These are phyloP conservation scores for Dasyprocta punctata DNA, from an alignment of 2,113 vertebrate species.

Conservation along the genomic window DNA sequence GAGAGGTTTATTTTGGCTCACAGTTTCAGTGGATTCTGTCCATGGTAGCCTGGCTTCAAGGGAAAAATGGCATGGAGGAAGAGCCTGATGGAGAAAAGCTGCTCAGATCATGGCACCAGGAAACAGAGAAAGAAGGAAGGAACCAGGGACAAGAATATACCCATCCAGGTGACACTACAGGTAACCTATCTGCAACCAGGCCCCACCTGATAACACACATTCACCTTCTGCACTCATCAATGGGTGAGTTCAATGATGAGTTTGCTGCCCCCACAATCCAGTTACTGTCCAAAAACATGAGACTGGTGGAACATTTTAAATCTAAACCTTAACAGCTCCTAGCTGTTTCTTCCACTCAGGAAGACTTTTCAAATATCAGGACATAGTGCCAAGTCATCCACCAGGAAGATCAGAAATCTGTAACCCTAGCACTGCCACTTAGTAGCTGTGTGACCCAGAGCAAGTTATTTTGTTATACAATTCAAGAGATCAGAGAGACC, in stretches of 20 bases:
- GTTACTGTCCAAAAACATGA: not conserved
- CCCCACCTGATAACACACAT: not conserved
- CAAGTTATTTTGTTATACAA: not conserved
- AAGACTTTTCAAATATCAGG: not conserved
- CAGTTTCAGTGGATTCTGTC: not conserved
- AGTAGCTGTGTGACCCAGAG: not conserved
- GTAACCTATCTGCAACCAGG: not conserved
- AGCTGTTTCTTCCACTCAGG: not conserved
- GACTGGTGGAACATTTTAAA: not conserved
- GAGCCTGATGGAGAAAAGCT: not conserved
- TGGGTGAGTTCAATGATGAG: not conserved
- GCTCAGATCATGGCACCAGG: not conserved
- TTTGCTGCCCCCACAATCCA: not conserved
- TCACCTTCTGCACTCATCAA: not conserved
- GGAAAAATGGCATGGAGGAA: not conserved
- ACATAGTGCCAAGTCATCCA: not conserved
- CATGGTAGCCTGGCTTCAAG: not conserved
- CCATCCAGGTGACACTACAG: not conserved
- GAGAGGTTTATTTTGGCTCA: not conserved
- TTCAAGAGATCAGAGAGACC: not conserved
- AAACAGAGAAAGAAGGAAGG: not conserved
- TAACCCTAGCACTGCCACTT: not conserved
- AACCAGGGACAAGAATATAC: not conserved
- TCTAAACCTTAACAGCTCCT: not conserved
- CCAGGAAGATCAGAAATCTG: not conserved